Evolutionary conservation across 2,888 invertebrate species (phyloP).

Genomic region (Endomychus coccineus): DNA sequence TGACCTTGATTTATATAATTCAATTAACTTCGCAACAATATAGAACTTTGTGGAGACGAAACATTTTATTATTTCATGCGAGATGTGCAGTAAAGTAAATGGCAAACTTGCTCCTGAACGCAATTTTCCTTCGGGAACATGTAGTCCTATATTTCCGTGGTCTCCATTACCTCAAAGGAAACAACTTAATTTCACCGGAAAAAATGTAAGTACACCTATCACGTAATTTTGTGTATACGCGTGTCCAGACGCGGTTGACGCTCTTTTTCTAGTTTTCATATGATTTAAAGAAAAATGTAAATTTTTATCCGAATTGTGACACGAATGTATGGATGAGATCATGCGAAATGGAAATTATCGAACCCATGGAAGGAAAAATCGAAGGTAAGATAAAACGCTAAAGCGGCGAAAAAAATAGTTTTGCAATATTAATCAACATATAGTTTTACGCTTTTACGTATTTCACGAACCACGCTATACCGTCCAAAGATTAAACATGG

Average conservation of each 20-base stretch:
- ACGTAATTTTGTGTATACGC: background rate
- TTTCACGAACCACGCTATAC: no score
- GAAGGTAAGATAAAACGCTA: conserved; percentile 45
- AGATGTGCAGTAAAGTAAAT: no score
- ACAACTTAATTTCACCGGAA: conserved; percentile 22
- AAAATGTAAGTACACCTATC: conserved; percentile 22
- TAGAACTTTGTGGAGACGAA: no score
- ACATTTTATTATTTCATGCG: no score
- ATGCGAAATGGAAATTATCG: conserved; percentile 65
- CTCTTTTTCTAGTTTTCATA: no score
- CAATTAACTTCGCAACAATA: no score
- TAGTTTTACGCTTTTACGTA: no score
- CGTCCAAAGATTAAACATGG: no score
- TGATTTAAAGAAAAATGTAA: conserved; percentile 15
- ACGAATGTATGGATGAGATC: conserved; percentile 72
- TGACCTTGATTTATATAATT: no score
- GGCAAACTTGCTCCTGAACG: no score
- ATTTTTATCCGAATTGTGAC: conserved; percentile 58
- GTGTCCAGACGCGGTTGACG: no score
- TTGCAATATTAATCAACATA: no score
- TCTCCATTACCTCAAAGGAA: conserved; percentile 29
- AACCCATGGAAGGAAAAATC: conserved; percentile 59
- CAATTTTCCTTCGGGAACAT: conserved; percentile 15
- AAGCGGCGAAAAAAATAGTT: conserved; percentile 3
- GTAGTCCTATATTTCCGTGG: conserved; percentile 28